phyloP scores from a whole-genome alignment of 1,140 invertebrate genomes.

The Ceratoteleas bidentatus region DNA sequence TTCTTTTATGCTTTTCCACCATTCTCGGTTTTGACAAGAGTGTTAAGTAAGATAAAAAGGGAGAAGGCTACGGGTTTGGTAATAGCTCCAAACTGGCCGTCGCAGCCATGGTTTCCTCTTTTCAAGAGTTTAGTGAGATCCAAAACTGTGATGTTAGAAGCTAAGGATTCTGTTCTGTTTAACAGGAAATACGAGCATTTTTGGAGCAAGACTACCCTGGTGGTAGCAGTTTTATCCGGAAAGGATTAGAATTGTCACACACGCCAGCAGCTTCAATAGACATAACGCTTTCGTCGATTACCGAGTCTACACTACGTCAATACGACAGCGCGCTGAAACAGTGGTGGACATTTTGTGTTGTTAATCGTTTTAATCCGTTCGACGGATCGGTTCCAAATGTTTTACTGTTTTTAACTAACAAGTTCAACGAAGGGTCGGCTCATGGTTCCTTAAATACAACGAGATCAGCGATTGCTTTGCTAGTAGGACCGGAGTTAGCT shows the following conservation, averaged over 20 bases:
- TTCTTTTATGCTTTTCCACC: neutral
- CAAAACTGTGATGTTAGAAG: conserved; percentile 15
- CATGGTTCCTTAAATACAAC: too few species aligned
- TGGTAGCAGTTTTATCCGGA: conserved; percentile 37
- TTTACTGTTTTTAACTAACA: neutral
- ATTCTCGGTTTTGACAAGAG: conserved; percentile 22
- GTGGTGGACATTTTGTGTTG: neutral
- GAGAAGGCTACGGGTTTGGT: conserved; percentile 18
- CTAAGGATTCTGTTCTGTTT: conserved; percentile 11
- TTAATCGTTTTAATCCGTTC: neutral
- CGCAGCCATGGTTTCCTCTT: conserved; percentile 70
- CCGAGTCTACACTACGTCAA: conserved; percentile 22
- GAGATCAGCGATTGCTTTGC: too few species aligned
- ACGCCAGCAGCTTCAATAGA: neutral
- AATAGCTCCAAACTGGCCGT: conserved; percentile 51
- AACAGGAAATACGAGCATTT: conserved; percentile 20
- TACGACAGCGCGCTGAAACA: conserved; percentile 16
- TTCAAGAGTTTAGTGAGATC: conserved; percentile 49
- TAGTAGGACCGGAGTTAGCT: too few species aligned
- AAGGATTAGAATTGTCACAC: conserved; percentile 2
- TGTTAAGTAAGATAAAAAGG: conserved; percentile 32
- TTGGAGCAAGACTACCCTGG: conserved; percentile 32
- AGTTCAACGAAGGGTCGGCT: neutral
- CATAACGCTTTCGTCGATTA: conserved; percentile 23
- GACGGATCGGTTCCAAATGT: neutral